phyloP scores from a whole-genome alignment of 2,797 vertebrate species.

The Anableps anableps region DNA sequence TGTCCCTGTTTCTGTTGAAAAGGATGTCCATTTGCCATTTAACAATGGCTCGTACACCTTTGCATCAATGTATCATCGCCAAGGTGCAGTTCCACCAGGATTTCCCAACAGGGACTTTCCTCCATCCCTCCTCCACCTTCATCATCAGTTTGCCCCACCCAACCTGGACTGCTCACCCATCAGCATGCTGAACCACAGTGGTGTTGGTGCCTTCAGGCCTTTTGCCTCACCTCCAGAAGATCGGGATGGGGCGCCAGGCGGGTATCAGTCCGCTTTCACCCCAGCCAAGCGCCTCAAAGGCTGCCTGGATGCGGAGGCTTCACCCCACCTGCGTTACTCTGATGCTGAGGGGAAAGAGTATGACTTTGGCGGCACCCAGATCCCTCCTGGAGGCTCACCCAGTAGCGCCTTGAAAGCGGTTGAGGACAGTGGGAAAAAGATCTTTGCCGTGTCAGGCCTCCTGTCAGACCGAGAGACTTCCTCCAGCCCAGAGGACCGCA shows the following conservation, averaged over 20 bases:
- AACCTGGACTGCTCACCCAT: slow-evolving; percentile 98
- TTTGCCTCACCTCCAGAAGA: slow-evolving; percentile 95
- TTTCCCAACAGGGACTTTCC: slow-evolving; percentile 98
- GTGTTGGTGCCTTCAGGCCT: slow-evolving; percentile 96
- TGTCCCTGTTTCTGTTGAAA: slow-evolving; percentile 94
- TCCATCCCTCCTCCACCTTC: slow-evolving; percentile 96
- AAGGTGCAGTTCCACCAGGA: slow-evolving; percentile 92
- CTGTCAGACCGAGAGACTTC: slow-evolving; percentile 98
- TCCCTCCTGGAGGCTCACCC: slow-evolving; percentile 91
- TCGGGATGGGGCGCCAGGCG: slow-evolving; percentile 89
- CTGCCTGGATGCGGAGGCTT: slow-evolving; percentile 94
- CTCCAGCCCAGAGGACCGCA: slow-evolving; percentile 97
- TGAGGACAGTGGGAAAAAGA: slow-evolving; percentile 97
- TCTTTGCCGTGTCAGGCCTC: slow-evolving; percentile 98
- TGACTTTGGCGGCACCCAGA: slow-evolving; percentile 93
- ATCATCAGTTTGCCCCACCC: slow-evolving; percentile 98
- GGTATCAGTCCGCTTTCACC: slow-evolving; percentile 98
- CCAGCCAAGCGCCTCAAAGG: slow-evolving; percentile 98
- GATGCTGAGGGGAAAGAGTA: slow-evolving; percentile 99
- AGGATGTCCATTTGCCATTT: slow-evolving; percentile 98
- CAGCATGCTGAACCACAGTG: slow-evolving; percentile 98
- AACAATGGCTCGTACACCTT: slow-evolving; percentile 99
- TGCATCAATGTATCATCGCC: slow-evolving; percentile 98
- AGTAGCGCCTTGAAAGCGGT: slow-evolving; percentile 92
- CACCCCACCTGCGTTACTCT: slow-evolving; percentile 97